Base-by-base conservation (phyloP, 2,888 invertebrate genomes). In the Agrotis exclamationis region DNA sequence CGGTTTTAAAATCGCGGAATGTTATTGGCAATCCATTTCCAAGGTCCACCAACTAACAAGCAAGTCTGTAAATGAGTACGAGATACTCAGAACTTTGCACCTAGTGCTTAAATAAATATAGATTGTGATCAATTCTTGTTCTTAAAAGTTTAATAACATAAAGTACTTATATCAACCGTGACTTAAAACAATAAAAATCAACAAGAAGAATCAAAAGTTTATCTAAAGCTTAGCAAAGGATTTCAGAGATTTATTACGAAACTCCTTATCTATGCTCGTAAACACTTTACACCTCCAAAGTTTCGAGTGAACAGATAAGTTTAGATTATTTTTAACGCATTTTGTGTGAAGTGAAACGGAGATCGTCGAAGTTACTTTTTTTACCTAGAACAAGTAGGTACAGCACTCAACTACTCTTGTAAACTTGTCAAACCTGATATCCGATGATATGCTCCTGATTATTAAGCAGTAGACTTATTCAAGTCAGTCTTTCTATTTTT, bases 241-340 rank as follows among this genome's bases (percentile, higher is more conserved):
- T 77, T 81, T 80, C 33, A 58, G 70, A 68, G 80, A 85, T 85
- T 82, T 82, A 83, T 80, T 81, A 79, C 79, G 62, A 62, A 85
- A 79, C 68, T 68, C 65, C 65, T 83, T 87, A 86, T 89, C 88
- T 76, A 59, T 75, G 69, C 79, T 80, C 69, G 80, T 85, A 86
- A 87, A 87, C 87, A 89, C 85, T 89, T 88, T 84, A 85, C 88
- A 83, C 86, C 86, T 86, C 70, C 71, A 76, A 86, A 88, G 80
- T 88, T 89, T 87, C 78, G 77, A 89, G 86, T 86, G 82, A 84
- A 69, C 82, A 84, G 88, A 89, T 90, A 89, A 88, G 78, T 83
- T 84, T 84, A 86, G 83, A 86, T 87, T 86, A 82, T 82, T 85
- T 77, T 79, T 76, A 86, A 83, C 73, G 57, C 70, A 76, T 72